These are phyloP conservation scores for Nephotettix cincticeps DNA, from an alignment of 1,140 invertebrate genomes.

Conservation along the genomic window DNA sequence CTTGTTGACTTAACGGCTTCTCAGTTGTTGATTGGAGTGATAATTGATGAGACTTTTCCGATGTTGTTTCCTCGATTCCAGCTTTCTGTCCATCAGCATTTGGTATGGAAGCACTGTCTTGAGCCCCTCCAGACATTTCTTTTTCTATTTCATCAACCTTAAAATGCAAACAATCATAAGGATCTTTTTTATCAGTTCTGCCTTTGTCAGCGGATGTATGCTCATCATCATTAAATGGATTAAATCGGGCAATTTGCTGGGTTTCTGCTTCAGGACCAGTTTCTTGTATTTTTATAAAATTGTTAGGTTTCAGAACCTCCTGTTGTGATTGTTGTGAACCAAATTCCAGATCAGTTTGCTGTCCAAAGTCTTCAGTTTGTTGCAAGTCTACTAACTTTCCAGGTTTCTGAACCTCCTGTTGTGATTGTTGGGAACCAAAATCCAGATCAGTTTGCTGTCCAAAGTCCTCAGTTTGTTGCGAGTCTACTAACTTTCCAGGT, in stretches of 20 bases:
- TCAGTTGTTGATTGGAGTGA: too few species aligned
- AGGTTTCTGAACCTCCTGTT: not conserved
- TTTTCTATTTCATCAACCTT: conserved; percentile 36
- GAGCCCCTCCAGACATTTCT: too few species aligned
- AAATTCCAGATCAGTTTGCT: not conserved
- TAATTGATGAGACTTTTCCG: too few species aligned
- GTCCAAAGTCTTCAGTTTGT: not conserved
- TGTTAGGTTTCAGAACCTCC: too few species aligned
- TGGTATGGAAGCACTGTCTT: too few species aligned
- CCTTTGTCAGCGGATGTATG: conserved; percentile 4
- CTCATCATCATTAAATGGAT: not conserved
- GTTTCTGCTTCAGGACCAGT: not conserved
- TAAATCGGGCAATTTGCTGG: not conserved
- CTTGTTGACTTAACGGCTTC: too few species aligned
- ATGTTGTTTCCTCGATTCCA: too few species aligned
- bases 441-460: not conserved
- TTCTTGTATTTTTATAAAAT: too few species aligned
- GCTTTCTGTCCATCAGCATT: too few species aligned
- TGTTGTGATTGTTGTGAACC: not conserved
- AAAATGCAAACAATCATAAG: conserved; percentile 37
- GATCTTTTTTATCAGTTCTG: conserved; percentile 43
- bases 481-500: too few species aligned
- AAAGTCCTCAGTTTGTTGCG: not conserved
- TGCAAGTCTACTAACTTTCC: not conserved
- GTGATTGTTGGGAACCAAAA: conserved; percentile 28